phyloP scores from a whole-genome alignment of 2,888 invertebrate species.

The Phytoseiulus persimilis region DNA sequence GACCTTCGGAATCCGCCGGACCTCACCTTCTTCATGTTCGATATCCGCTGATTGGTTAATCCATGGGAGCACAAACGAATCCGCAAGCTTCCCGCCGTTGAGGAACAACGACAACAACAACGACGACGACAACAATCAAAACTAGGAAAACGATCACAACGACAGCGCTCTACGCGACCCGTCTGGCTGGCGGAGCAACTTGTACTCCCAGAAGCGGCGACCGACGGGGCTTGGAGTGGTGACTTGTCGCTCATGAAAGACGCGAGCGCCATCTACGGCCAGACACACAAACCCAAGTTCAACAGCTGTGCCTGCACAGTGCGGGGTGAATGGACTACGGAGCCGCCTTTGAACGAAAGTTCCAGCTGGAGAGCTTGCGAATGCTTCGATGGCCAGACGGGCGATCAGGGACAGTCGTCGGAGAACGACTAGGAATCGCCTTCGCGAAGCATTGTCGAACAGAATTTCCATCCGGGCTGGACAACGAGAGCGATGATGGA shows the following conservation, averaged over 20 bases:
- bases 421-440: not conserved
- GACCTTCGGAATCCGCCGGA: not conserved
- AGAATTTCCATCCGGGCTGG: not conserved
- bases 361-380: not conserved
- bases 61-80: not conserved
- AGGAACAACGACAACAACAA: not conserved
- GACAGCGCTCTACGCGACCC: not conserved
- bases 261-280: slow-evolving; percentile 5
- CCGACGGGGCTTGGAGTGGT: not conserved
- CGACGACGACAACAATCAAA: not conserved
- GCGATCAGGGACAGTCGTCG: not conserved
- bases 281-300: not conserved
- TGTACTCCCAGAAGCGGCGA: not conserved
- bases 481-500: not conserved
- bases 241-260: not conserved
- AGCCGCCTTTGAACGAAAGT: not conserved
- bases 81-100: not conserved
- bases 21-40: not conserved
- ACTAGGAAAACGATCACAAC: not conserved
- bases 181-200: not conserved
- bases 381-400: not conserved
- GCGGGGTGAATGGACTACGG: not conserved
- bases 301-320: not conserved
- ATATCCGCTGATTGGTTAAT: not conserved
- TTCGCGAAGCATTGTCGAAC: not conserved